Conservation (phyloP, 2,797 vertebrate genomes). For the Parauchenoglanis punctatus region DNA sequence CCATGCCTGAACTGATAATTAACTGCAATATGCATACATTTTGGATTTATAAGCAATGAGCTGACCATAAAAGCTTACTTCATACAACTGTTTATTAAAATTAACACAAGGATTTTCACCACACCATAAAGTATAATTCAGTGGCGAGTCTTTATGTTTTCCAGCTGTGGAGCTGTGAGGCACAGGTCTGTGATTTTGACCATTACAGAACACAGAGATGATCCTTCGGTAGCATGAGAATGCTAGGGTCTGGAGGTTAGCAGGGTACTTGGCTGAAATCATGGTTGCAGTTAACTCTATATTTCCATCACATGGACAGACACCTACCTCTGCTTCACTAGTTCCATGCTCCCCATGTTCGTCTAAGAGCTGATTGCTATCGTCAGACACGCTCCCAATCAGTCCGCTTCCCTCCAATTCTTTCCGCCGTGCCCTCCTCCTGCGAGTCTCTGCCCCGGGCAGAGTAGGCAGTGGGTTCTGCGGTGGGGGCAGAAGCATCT, state of each 20-base stretch:
- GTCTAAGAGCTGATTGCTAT: conserved; percentile 78
- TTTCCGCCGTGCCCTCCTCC: conserved; percentile 89
- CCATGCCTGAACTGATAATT: not conserved
- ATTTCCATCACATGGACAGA: conserved; percentile 4
- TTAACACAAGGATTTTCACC: not conserved
- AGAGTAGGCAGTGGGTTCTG: conserved; percentile 76
- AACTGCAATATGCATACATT: not conserved
- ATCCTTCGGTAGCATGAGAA: not conserved
- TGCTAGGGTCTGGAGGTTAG: too few species aligned
- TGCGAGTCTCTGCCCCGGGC: conserved; percentile 90
- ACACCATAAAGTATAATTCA: not conserved
- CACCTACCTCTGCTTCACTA: conserved; percentile 85
- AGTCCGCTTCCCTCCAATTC: conserved; percentile 81
- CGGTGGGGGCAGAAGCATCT: conserved; percentile 79
- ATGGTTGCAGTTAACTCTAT: too few species aligned
- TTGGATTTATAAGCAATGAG: not conserved
- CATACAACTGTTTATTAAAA: not conserved
- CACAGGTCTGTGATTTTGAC: not conserved
- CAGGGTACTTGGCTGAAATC: not conserved
- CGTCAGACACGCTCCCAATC: conserved; percentile 71
- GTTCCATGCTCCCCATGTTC: conserved; percentile 78
- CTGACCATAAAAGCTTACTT: not conserved
- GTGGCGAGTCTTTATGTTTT: too few species aligned
- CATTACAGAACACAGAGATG: not conserved
- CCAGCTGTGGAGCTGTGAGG: too few species aligned